A percentile compares a stretch with the other conserved stretches of the same genome.
These are phyloP conservation scores for Rhabditophanes sp. DNA, from an alignment of 2,888 invertebrate genomes.

Conservation along the genomic window DNA sequence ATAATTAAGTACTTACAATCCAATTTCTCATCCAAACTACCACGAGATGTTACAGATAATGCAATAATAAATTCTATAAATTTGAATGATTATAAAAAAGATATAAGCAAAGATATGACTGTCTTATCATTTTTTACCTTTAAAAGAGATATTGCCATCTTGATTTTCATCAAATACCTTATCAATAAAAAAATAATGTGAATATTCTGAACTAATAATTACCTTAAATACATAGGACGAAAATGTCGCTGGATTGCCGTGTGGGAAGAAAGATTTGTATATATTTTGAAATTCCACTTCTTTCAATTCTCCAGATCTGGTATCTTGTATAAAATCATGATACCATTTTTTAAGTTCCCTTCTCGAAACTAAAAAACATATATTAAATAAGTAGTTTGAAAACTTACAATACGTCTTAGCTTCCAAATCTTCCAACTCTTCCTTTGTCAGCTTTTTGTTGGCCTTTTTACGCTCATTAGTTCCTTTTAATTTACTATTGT, in stretches of 20 bases:
- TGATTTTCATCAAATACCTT: constrained; percentile 10
- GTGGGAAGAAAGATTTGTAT: constrained; percentile 96
- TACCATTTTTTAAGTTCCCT: constrained; percentile 47
- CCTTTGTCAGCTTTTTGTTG: constrained; percentile 29
- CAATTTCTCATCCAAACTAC: constrained; percentile 42
- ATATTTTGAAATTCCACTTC: constrained; percentile 44
- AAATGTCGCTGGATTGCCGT: constrained; percentile 96
- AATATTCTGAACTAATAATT: constrained; percentile 48
- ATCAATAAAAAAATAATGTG: too few relatives aligned
- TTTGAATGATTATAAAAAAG: too few relatives aligned
- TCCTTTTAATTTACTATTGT: constrained; percentile 17
- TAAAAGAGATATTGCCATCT: constrained; percentile 20
- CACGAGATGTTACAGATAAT: constrained; percentile 43
- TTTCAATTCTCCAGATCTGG: constrained; percentile 46
- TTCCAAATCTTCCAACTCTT: constrained; percentile 32
- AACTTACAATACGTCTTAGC: constrained; percentile 35
- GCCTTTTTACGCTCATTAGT: constrained; percentile 29
- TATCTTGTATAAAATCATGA: constrained; percentile 48
- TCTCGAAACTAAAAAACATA: constrained; percentile 43
- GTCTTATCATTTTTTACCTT: constrained; percentile 19
- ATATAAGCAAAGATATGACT: constrained; percentile 37
- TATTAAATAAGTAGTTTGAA: constrained; percentile 2
- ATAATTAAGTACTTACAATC: constrained; percentile 25
- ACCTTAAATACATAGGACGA: constrained; percentile 92
- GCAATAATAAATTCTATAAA: constrained; percentile 43